Conservation (phyloP, 2,888 invertebrate species). For the Lasioglossum oenotherae region DNA sequence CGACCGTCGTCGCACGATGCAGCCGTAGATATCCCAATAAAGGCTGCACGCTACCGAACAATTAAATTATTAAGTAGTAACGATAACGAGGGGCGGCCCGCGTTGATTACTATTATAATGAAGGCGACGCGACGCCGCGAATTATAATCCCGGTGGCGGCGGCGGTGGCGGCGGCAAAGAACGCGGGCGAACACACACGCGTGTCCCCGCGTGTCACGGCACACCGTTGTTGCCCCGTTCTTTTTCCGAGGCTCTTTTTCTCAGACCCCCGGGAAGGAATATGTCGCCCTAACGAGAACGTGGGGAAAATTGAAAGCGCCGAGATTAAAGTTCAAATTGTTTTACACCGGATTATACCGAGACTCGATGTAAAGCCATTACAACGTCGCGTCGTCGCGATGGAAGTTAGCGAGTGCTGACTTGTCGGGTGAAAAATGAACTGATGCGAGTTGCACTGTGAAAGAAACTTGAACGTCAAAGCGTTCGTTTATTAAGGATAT, state of each 20-base stretch:
- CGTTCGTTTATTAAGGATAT: neutral
- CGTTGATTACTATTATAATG: slow-evolving; percentile 81
- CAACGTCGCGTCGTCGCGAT: neutral
- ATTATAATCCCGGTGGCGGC: slow-evolving; percentile 35
- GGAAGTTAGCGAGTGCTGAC: neutral
- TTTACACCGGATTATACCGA: slow-evolving; percentile 10
- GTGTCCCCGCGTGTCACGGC: neutral
- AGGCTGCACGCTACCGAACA: slow-evolving; percentile 83
- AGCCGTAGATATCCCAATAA: slow-evolving; percentile 82
- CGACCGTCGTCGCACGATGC: slow-evolving; percentile 72
- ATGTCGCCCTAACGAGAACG: slow-evolving; percentile 16
- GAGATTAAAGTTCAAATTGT: slow-evolving; percentile 15
- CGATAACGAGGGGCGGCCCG: slow-evolving; percentile 79
- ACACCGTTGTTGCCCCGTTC: neutral
- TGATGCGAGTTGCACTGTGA: neutral
- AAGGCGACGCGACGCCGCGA: slow-evolving; percentile 49
- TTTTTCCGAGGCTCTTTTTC: slow-evolving; percentile 7
- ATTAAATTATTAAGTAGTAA: slow-evolving; percentile 84
- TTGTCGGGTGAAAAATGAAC: neutral
- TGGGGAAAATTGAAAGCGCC: slow-evolving; percentile 8
- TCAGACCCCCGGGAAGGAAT: neutral
- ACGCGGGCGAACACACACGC: slow-evolving; percentile 50
- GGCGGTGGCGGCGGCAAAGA: slow-evolving; percentile 26
- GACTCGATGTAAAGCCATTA: neutral
- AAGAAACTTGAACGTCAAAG: neutral